Percentiles rank a stretch among this genome's conserved stretches.
Evolutionary conservation across 2,113 vertebrate genomes (phyloP).

Genomic region (Urocynchramus pylzowi): DNA sequence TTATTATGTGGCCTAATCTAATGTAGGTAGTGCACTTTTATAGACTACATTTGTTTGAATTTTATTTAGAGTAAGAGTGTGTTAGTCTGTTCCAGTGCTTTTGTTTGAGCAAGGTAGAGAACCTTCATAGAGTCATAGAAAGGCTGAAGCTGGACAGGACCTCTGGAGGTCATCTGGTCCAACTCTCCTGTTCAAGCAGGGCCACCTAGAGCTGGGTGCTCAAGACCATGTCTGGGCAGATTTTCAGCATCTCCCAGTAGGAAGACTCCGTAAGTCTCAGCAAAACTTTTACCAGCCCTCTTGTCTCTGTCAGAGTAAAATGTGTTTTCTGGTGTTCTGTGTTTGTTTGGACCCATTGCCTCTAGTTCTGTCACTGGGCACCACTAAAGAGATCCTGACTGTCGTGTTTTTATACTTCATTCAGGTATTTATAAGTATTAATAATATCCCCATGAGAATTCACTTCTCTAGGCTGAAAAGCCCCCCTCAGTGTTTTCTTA

Average conservation of each 20-base stretch:
- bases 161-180: neutral
- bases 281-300: neutral
- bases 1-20: neutral
- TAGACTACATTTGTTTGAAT: neutral
- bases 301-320: neutral
- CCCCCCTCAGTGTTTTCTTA: neutral
- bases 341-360: neutral
- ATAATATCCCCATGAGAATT: neutral
- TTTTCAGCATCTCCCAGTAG: neutral
- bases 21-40: neutral
- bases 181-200: neutral
- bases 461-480: neutral
- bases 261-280: neutral
- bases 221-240: neutral
- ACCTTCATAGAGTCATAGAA: neutral
- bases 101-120: neutral
- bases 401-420: neutral
- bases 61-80: neutral
- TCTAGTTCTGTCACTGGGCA: neutral
- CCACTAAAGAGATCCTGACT: neutral
- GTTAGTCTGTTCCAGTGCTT: neutral
- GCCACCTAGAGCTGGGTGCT: neutral
- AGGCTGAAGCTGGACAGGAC: neutral
- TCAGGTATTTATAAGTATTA: neutral
- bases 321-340: neutral